Conservation (phyloP, 2,113 vertebrate species). For the Myxocyprinus asiaticus region DNA sequence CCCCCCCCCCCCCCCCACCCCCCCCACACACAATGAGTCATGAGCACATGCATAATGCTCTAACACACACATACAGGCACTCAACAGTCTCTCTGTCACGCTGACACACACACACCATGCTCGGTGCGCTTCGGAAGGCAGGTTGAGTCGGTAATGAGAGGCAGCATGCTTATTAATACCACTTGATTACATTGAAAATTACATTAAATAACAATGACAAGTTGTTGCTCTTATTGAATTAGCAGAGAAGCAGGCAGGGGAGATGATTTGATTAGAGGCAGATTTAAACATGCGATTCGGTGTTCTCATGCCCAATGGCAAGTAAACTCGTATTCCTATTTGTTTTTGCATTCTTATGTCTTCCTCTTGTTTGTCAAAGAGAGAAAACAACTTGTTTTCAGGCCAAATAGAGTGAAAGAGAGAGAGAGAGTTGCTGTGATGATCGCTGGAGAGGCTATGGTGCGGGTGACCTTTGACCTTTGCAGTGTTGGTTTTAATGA, state of each 20-base stretch:
- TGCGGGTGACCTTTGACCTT: conserved; percentile 48
- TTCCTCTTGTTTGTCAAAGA: neutral
- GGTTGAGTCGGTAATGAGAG: conserved; percentile 75
- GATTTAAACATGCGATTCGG: conserved; percentile 42
- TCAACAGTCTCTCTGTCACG: conserved; percentile 32
- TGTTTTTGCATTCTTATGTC: neutral
- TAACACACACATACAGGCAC: conserved; percentile 23
- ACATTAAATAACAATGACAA: conserved; percentile 56
- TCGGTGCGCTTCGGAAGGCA: conserved; percentile 64
- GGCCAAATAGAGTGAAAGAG: neutral
- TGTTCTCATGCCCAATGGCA: neutral
- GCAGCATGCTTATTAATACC: conserved; percentile 75
- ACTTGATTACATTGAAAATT: conserved; percentile 72
- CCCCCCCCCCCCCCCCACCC: conserved; percentile 38
- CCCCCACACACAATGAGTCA: conserved; percentile 39
- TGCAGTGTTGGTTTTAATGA: conserved; percentile 53
- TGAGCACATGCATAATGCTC: conserved; percentile 37
- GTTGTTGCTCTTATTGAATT: conserved; percentile 68
- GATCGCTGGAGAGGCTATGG: conserved; percentile 37
- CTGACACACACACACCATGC: conserved; percentile 28
- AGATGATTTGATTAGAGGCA: conserved; percentile 60
- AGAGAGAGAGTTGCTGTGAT: neutral
- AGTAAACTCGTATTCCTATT: neutral
- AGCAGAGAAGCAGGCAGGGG: conserved; percentile 53
- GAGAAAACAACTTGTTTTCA: conserved; percentile 4